Percentiles rank a stretch among this genome's conserved stretches.
phyloP scores from a whole-genome alignment of 2,113 vertebrate species.

The Trogon melanurus region DNA sequence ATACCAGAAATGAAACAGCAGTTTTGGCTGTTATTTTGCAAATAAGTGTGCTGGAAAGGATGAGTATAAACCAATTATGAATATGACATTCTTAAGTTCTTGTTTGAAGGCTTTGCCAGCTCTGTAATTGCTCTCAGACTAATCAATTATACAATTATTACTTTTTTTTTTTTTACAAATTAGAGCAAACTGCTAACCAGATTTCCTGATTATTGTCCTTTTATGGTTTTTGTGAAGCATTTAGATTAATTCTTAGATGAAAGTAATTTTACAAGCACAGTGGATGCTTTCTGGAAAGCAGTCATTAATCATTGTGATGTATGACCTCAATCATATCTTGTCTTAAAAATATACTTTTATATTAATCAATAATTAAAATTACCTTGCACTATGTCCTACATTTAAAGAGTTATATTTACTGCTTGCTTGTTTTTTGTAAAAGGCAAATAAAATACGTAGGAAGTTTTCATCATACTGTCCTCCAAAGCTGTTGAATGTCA shows the following conservation, averaged over 20 bases:
- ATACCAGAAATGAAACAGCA: background rate
- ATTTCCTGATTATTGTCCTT: conserved; percentile 28
- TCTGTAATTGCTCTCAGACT: background rate
- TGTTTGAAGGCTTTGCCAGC: conserved; percentile 18
- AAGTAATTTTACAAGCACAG: background rate
- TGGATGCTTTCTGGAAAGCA: conserved; percentile 9
- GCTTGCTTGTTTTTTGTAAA: background rate
- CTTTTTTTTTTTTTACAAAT: conserved; percentile 1
- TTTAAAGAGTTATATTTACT: background rate
- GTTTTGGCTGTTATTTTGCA: background rate
- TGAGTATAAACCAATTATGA: conserved; percentile 1
- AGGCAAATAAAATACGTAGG: background rate
- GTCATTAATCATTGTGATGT: background rate
- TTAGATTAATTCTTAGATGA: conserved; percentile 37
- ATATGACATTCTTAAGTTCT: background rate
- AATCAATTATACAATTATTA: conserved; percentile 13
- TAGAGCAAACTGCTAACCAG: background rate
- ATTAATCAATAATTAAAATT: conserved; percentile 12
- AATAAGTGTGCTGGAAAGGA: background rate
- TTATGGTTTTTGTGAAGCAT: conserved; percentile 20
- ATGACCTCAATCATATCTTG: background rate
- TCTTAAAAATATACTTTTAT: background rate
- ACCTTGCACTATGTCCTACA: background rate
- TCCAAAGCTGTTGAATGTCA: background rate
- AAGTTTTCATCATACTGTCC: background rate